Evolutionary conservation across 2,797 vertebrate genomes (phyloP).

Genomic region (Xiphorhynchus erythropygius): DNA sequence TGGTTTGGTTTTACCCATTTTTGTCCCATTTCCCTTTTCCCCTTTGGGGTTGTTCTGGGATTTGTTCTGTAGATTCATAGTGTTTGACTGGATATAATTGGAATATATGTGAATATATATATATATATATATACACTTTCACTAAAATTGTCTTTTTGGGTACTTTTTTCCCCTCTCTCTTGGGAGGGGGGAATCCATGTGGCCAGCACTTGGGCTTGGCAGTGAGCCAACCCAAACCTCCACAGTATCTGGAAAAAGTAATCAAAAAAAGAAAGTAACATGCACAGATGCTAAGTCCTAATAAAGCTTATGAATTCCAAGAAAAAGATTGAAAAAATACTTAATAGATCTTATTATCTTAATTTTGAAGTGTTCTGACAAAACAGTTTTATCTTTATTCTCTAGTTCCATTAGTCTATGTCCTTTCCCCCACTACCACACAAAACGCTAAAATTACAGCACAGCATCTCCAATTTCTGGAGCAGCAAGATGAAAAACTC

Average conservation of each 20-base stretch:
- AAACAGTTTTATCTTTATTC: neutral
- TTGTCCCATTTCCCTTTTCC: too few species aligned
- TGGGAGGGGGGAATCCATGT: too few species aligned
- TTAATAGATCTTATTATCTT: neutral
- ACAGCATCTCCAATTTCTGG: neutral
- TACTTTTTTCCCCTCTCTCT: too few species aligned
- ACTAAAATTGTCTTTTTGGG: too few species aligned
- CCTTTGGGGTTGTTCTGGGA: too few species aligned
- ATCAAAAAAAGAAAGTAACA: neutral
- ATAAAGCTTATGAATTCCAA: neutral
- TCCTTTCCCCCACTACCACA: neutral
- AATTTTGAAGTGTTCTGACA: neutral
- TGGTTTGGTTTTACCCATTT: too few species aligned
- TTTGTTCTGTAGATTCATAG: too few species aligned
- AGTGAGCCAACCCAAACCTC: too few species aligned
- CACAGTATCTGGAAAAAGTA: neutral
- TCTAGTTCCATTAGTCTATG: neutral
- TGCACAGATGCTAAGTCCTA: neutral
- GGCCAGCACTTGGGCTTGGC: too few species aligned
- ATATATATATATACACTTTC: too few species aligned
- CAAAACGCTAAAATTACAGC: neutral
- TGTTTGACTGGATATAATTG: too few species aligned
- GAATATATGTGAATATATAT: too few species aligned
- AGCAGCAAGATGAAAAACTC: conserved; percentile 3
- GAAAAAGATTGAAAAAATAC: neutral